Percentiles rank a stretch among this genome's conserved stretches.
These are phyloP conservation scores for Nymphalis c-album DNA, from an alignment of 2,888 invertebrate species.

Conservation along the genomic window DNA sequence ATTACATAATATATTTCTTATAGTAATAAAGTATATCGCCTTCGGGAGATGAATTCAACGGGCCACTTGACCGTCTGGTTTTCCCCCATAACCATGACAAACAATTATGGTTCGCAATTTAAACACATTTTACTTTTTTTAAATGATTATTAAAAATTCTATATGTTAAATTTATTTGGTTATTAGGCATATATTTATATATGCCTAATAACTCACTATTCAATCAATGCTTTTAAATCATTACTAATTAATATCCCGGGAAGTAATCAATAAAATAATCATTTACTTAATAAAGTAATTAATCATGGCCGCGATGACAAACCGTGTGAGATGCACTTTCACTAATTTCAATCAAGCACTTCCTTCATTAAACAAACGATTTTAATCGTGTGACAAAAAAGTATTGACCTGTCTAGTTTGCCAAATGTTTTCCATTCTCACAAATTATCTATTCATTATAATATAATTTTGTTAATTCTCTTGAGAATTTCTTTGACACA, in stretches of 20 bases:
- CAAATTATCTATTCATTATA: slow-evolving; percentile 39
- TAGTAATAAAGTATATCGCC: no score
- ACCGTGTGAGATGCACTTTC: slow-evolving; percentile 34
- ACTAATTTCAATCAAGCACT: slow-evolving; percentile 23
- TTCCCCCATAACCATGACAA: no score
- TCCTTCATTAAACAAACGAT: slow-evolving; percentile 17
- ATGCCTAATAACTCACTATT: no score
- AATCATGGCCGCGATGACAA: slow-evolving; percentile 25
- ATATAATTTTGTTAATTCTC: slow-evolving; percentile 39
- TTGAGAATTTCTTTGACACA: slow-evolving; percentile 40
- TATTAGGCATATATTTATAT: no score
- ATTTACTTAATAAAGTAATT: slow-evolving; percentile 19
- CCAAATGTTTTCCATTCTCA: slow-evolving; percentile 37
- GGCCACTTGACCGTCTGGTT: no score
- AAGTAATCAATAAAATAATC: slow-evolving; percentile 17
- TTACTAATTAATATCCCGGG: slow-evolving; percentile 18
- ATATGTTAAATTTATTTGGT: no score
- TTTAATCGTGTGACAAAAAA: slow-evolving; percentile 1
- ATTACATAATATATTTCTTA: no score
- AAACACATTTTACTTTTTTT: no score
- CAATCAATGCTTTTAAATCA: no score
- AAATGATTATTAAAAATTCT: no score
- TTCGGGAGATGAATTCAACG: no score
- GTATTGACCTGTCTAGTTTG: slow-evolving; percentile 1
- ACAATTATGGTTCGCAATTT: no score